Percentiles rank a stretch among this genome's conserved stretches.
Conservation (phyloP, 2,888 invertebrate species). For the Alcis repandata region DNA sequence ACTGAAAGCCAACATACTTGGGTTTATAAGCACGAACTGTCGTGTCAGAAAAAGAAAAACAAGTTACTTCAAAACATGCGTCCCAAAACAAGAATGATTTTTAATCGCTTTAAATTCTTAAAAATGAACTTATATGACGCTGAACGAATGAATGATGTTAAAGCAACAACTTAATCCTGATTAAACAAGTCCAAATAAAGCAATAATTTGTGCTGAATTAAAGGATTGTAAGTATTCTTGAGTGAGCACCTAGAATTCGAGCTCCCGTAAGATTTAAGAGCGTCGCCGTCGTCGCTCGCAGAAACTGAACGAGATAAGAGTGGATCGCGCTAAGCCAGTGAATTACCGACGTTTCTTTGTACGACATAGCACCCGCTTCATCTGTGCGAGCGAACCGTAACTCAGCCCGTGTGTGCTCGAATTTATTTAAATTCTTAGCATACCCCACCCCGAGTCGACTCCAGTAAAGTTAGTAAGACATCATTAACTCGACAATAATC, state of each 20-base stretch:
- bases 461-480: slow-evolving; percentile 71
- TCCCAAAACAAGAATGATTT: not conserved
- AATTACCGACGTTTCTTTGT: slow-evolving; percentile 74
- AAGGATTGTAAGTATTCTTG: slow-evolving; percentile 73
- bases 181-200: slow-evolving; percentile 64
- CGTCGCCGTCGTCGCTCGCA: slow-evolving; percentile 62
- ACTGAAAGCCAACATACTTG: slow-evolving; percentile 44
- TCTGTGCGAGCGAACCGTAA: slow-evolving; percentile 57
- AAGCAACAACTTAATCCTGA: slow-evolving; percentile 40
- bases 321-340: slow-evolving; percentile 73
- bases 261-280: slow-evolving; percentile 72
- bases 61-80: not conserved
- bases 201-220: slow-evolving; percentile 75
- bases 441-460: slow-evolving; percentile 62
- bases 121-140: slow-evolving; percentile 6
- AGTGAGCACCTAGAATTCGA: slow-evolving; percentile 65
- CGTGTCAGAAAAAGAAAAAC: no score
- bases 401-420: slow-evolving; percentile 63
- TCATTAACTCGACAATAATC: slow-evolving; percentile 77
- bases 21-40: not conserved
- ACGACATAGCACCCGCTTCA: slow-evolving; percentile 58
- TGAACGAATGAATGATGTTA: no score
- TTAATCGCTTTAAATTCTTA: not conserved
- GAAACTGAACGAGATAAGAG: slow-evolving; percentile 73
- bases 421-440: slow-evolving; percentile 75